These are phyloP conservation scores for Morone saxatilis DNA, from an alignment of 2,113 vertebrate genomes.

Conservation along the genomic window DNA sequence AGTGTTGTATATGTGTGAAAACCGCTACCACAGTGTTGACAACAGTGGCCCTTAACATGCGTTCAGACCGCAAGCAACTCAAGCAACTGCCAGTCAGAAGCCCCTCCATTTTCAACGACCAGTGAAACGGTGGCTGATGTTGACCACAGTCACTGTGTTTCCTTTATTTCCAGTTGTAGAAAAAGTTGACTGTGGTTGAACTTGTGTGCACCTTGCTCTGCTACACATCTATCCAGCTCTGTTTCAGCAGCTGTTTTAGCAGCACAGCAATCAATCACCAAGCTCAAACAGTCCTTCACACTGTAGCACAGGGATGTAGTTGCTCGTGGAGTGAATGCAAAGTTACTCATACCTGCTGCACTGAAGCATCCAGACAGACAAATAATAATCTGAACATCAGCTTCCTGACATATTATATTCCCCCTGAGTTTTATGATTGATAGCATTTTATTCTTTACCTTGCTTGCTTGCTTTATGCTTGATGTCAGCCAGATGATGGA, in stretches of 20 bases:
- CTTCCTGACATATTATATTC: conserved; percentile 11
- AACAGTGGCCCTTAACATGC: conserved; percentile 5
- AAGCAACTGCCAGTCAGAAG: conserved; percentile 3
- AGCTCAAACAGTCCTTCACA: background rate
- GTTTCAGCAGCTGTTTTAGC: background rate
- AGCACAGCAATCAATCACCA: conserved; percentile 24
- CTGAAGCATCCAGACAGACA: conserved; percentile 55
- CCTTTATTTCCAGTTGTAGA: conserved; percentile 17
- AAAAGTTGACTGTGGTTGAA: conserved; percentile 31
- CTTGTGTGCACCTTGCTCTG: background rate
- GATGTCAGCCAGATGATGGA: conserved; percentile 15
- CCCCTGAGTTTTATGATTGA: conserved; percentile 14
- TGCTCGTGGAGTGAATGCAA: conserved; percentile 34
- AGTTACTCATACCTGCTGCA: conserved; percentile 32
- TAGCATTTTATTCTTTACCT: conserved; percentile 21
- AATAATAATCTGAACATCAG: background rate
- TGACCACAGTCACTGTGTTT: conserved; percentile 51
- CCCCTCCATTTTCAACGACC: background rate
- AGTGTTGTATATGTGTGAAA: conserved; percentile 61
- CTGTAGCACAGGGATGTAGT: conserved; percentile 3
- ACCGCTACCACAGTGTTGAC: background rate
- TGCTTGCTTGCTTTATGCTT: background rate
- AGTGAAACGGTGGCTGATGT: conserved; percentile 1
- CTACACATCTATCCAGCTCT: conserved; percentile 7
- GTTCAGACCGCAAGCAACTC: background rate